phyloP scores from a whole-genome alignment of 2,888 invertebrate species.

The Achlya flavicornis region DNA sequence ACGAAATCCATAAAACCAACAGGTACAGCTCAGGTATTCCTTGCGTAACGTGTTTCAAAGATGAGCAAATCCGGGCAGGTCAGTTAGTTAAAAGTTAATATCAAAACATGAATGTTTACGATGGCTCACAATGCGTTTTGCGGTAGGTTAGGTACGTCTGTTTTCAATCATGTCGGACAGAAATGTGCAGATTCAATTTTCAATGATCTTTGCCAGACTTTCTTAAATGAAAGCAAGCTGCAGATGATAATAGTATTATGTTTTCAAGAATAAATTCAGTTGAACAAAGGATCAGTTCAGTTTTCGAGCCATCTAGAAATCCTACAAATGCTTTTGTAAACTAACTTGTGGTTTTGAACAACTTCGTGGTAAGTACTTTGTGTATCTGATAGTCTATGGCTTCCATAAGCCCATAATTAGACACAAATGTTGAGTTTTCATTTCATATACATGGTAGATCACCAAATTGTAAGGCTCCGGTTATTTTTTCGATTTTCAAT shows the following conservation, averaged over 20 bases:
- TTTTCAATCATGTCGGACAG: neutral
- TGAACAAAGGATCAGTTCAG: neutral
- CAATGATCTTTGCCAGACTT: constrained; percentile 3
- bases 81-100: neutral
- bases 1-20: no score
- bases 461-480: no score
- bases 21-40: no score
- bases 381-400: no score
- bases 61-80: no score
- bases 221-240: neutral
- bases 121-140: neutral
- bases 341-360: no score
- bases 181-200: neutral
- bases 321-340: neutral
- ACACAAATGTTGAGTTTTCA: no score
- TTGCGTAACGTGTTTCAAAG: no score
- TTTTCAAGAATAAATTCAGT: neutral
- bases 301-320: neutral
- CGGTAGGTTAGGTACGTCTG: constrained; percentile 9
- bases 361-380: no score
- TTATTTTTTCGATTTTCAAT: no score
- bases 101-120: constrained; percentile 7
- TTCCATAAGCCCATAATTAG: no score
- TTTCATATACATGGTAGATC: no score
- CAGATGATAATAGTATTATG: neutral